Evolutionary conservation across 2,113 vertebrate species (phyloP), one percentile per base, ranked within the genome.

Genomic region (Rhinoderma darwinii): DNA sequence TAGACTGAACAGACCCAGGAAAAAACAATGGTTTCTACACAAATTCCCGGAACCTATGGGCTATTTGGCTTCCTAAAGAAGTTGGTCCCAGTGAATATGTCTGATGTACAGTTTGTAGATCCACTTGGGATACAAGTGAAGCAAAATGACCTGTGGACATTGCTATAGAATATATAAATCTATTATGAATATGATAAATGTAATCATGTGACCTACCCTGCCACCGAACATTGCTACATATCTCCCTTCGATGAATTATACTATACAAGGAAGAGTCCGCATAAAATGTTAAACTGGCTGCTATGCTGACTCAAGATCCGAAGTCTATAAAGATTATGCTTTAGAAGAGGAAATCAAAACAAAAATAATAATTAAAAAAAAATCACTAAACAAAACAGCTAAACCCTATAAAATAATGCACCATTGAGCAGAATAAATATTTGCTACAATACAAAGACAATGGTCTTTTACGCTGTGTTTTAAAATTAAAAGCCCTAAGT

Each of bases 401-500:
- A 25, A n/a, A 39, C 10, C 1, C 15, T 39, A 17, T n/a, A 39
- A 80, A 56, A 39, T 5, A 56, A 39, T 59, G 22, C 20, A 15
- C 30, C 1, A 6, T 3, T 15, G 32, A 39, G 51, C 32, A 80
- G 35, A 80, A n/a, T 32, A 79, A 54, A 79, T 79, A 54, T 56
- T 59, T 80, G 35, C 37, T 81, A 5, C 30, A 41, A n/a, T 37
- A 61, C 76, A 51, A 78, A 17, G 25, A 66, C 9, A 12, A 30
- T 20, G 11, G 54, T 25, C 15, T 20, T n/a, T 30, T 39, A 10
- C n/a, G n/a, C n/a, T n/a, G n/a, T n/a, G 10, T 66, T 37, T 39
- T n/a, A 80, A 39, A 80, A 80, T 5, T 35, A 59, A 56, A 59
- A 59, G 77, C 59, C 77, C 22, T 37, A 35, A 51, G 51, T 22